Evolutionary conservation across 2,113 vertebrate genomes (phyloP).

Genomic region (Hippotragus niger): DNA sequence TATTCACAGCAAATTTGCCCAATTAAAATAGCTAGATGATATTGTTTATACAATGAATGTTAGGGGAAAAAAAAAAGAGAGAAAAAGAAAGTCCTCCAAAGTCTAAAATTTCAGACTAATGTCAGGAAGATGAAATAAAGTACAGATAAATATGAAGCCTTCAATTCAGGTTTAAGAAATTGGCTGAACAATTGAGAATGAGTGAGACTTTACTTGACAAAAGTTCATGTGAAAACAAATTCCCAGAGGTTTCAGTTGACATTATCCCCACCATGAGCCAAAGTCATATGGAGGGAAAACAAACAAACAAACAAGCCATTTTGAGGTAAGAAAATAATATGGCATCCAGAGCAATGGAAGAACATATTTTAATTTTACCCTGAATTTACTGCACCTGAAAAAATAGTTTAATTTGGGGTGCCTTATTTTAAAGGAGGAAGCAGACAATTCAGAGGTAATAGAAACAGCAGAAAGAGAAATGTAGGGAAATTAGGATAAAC

Average conservation of each 20-base stretch:
- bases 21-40: background rate
- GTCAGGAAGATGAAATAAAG: background rate
- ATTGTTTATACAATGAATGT: background rate
- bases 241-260: background rate
- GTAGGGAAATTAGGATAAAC: background rate
- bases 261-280: rapidly evolving
- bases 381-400: background rate
- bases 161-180: background rate
- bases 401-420: background rate
- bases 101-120: background rate
- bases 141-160: background rate
- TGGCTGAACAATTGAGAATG: background rate
- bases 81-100: background rate
- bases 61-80: background rate
- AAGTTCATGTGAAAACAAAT: background rate
- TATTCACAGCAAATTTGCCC: background rate
- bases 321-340: background rate
- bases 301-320: background rate
- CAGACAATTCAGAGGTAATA: background rate
- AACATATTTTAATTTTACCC: background rate
- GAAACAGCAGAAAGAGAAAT: background rate
- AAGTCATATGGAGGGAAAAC: background rate
- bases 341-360: background rate
- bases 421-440: background rate
- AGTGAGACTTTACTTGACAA: background rate